Evolutionary conservation across 2,113 vertebrate species (phyloP).

Genomic region (Morone chrysops): DNA sequence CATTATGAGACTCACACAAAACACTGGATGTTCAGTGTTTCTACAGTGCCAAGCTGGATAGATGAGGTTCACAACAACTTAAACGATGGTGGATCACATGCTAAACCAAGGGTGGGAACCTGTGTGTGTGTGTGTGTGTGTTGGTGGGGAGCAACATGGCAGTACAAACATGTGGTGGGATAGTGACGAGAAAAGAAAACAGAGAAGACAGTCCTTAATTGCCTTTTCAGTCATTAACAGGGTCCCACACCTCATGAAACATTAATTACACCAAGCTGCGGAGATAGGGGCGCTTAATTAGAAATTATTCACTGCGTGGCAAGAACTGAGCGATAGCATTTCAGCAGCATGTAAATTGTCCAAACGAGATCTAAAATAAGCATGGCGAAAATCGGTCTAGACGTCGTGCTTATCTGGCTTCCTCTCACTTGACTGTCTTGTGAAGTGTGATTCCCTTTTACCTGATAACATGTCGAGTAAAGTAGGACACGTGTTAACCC

Average conservation of each 20-base stretch:
- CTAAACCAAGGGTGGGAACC: not conserved
- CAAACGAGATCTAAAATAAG: conserved; percentile 71
- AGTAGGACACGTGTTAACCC: conserved; percentile 69
- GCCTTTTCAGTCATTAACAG: conserved; percentile 81
- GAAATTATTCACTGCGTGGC: conserved; percentile 75
- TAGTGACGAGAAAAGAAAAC: conserved; percentile 74
- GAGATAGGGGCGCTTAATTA: conserved; percentile 81
- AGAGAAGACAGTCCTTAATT: conserved; percentile 77
- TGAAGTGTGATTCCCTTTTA: conserved; percentile 56
- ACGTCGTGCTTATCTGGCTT: conserved; percentile 53
- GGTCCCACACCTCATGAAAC: conserved; percentile 81
- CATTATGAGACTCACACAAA: conserved; percentile 13
- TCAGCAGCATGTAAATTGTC: conserved; percentile 62
- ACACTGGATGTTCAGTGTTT: not conserved
- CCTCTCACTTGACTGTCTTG: conserved; percentile 41
- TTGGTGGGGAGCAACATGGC: not conserved
- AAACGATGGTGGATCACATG: conserved; percentile 3
- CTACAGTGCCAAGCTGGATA: not conserved
- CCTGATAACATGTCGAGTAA: conserved; percentile 61
- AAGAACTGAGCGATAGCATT: conserved; percentile 71
- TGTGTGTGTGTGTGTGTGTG: not conserved
- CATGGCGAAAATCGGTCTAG: conserved; percentile 26
- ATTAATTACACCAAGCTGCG: conserved; percentile 76
- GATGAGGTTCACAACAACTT: conserved; percentile 12
- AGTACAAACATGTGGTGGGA: conserved; percentile 65